Evolutionary conservation across 2,113 vertebrate genomes (phyloP).

Genomic region (Labeo rohita): DNA sequence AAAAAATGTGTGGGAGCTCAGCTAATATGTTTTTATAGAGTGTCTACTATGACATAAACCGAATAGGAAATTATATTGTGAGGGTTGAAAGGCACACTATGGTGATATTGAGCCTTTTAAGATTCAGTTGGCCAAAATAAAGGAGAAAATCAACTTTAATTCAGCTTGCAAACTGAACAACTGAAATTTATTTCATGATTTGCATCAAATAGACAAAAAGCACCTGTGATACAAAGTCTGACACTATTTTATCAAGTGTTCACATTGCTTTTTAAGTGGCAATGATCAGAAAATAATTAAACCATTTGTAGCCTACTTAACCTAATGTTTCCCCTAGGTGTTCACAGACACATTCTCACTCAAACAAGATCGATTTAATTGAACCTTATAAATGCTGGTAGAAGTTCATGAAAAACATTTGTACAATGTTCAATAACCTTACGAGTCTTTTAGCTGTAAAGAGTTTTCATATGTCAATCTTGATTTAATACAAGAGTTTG

Average conservation of each 20-base stretch:
- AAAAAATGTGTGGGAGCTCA: too few relatives aligned
- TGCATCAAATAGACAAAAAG: conserved; percentile 22
- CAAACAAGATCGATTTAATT: conserved; percentile 15
- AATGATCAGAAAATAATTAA: conserved; percentile 17
- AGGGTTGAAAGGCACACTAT: too few relatives aligned
- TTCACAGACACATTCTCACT: conserved; percentile 18
- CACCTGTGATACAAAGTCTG: background rate
- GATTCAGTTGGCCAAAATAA: conserved; percentile 10
- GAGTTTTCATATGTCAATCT: conserved; percentile 21
- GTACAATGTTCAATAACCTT: conserved; percentile 3
- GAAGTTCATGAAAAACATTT: conserved; percentile 36
- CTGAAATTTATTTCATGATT: background rate
- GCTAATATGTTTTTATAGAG: too few relatives aligned
- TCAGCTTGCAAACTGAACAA: conserved; percentile 47
- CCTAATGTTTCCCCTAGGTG: background rate
- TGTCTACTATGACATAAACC: too few relatives aligned
- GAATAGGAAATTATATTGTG: too few relatives aligned
- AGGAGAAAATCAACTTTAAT: conserved; percentile 49
- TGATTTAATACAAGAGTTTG: conserved; percentile 39
- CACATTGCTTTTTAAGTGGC: background rate
- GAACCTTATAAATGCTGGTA: conserved; percentile 13
- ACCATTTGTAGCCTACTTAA: conserved; percentile 4
- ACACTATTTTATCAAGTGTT: conserved; percentile 19
- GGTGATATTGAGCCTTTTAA: too few relatives aligned
- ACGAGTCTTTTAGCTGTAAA: conserved; percentile 31